Conservation (phyloP, 2,888 invertebrate genomes). For the Eupithecia subumbrata region DNA sequence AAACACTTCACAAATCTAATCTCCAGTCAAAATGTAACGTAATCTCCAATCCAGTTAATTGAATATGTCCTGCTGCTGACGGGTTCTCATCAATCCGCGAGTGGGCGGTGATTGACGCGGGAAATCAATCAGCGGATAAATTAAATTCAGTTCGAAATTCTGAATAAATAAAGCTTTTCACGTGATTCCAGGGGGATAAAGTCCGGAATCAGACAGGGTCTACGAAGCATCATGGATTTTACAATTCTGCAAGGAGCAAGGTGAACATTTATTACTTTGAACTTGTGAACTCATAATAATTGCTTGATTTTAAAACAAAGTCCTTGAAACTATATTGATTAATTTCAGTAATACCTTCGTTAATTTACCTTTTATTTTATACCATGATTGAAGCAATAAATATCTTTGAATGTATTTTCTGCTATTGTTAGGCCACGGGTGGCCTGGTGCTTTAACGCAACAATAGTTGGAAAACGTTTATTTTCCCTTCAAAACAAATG, state of each 20-base stretch:
- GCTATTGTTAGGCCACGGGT: neutral
- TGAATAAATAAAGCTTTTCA: neutral
- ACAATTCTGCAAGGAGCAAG: neutral
- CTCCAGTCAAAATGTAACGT: neutral
- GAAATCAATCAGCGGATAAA: neutral
- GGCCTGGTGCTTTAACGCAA: neutral
- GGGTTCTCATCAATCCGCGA: neutral
- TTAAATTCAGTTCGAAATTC: neutral
- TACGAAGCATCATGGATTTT: neutral
- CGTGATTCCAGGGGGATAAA: neutral
- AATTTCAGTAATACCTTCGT: no score
- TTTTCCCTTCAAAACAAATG: conserved; percentile 21
- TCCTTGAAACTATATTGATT: neutral
- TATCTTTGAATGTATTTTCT: neutral
- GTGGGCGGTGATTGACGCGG: neutral
- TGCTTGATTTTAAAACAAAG: neutral
- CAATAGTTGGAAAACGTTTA: neutral
- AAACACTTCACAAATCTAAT: neutral
- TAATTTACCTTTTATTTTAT: no score
- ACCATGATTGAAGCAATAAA: no score
- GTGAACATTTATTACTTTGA: neutral
- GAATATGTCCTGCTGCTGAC: neutral
- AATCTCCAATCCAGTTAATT: neutral
- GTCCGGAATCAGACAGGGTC: neutral
- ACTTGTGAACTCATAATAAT: neutral